Evolutionary conservation across 2,888 invertebrate genomes (phyloP), one percentile per base, ranked within the genome.

Genomic region (Atethmia centrago): DNA sequence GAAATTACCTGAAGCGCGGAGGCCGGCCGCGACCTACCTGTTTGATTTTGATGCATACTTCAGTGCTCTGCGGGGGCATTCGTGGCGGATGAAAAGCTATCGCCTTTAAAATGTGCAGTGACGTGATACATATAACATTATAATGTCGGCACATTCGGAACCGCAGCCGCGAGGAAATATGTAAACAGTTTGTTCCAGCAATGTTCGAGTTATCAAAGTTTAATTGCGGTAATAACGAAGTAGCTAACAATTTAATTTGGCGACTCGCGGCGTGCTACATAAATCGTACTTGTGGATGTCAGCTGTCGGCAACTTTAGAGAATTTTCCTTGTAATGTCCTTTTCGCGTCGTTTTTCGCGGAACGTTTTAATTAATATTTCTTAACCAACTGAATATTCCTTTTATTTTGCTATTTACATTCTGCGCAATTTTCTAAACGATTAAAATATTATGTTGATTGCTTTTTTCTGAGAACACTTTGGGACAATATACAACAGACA

Each of bases 41-140:
- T 96, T 96, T 95, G 94, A 92, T 93, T 94, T 95, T 95, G 94
- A 95, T 96, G 95, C 95, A 96, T 96, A 95, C 90, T 95, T 94
- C 94, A 95, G 92, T 88, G 86, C 84, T 88, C 85, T 87, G 87
- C 84, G 84, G 88, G 87, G 88, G 88, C 87, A 88, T 86, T 90
- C 89, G 88, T 77, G 85, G 84, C 77, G 79, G 85, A 90, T 92
- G 90, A 92, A 92, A 92, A 89, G 90, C 86, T 85, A 85, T 87
- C 79, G 87, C 86, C 86, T 87, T 86, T 87, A 87, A 84, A 85
- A 87, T 79, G 80, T 78, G 76, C 61, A 61, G 70, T 78, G 76
- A 69, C 74, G 78, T 77, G 82, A 62, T 85, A 85, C 85, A 84
- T 83, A 81, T 77, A 78, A 84, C 74, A 82, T 85, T 76, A 87